Evolutionary conservation across 2,797 vertebrate genomes (phyloP), one percentile per base, ranked within the genome.

Genomic region (Adelosebastes latens): DNA sequence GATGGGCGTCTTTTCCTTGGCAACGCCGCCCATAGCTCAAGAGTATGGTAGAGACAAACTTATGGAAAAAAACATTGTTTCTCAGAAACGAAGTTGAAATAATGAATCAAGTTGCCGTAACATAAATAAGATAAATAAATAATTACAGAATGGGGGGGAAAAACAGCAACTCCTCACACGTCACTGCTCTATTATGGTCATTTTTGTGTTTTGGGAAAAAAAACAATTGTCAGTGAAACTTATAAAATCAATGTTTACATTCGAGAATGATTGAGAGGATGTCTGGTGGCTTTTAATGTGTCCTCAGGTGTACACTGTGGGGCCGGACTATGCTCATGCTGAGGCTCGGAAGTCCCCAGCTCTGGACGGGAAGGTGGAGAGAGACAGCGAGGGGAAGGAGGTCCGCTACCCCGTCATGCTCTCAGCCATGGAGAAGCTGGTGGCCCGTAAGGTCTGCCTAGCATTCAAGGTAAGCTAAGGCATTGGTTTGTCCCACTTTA

Each of bases 371-470:
- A 99, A 99, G 84, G 99, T 99, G 34, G 99, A 99, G 79, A 93
- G 98, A 55, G 99, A 99, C 95, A 99, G 98, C 2, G 99, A 99
- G 79, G 99, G 99, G 34, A 99, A 99, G 68, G 99, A 99, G 88
- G 98, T 99, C 68, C 98, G 98, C 6, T 99, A 99, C 88, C 99
- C 99, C 0, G 99, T 99, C 86, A 99, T 99, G 98, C 96, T 99
- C 24, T 99, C 98, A 0, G 99, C 99, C 89, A 99, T 99, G 97
- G 99, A 99, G 93, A 99, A 99, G 62, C 96, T 99, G 3, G 98
- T 99, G 72, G 99, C 99, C 62, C 96, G 98, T 29, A 99, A 99
- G 93, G 99, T 99, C 85, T 99, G 98, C 72, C 92, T 99, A 8
- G 99, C 99, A 6, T 99, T 99, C 91, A 98, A 99, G 97, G 99